A percentile compares a stretch with the other conserved stretches of the same genome.
These are phyloP conservation scores for Drosophila navojoa DNA, from an alignment of 1,140 invertebrate genomes.

Conservation along the genomic window DNA sequence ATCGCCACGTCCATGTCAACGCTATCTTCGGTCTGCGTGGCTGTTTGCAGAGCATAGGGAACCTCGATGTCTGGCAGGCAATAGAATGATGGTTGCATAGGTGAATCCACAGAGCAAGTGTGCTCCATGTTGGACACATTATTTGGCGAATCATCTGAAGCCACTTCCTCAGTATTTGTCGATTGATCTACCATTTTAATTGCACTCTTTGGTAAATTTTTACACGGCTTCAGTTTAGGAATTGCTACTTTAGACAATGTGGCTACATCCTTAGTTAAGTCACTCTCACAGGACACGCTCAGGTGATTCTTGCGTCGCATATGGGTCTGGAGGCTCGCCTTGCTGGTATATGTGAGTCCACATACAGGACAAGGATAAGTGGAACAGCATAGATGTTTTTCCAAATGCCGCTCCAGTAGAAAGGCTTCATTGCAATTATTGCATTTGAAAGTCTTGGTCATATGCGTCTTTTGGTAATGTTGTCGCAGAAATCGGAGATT, in stretches of 20 bases:
- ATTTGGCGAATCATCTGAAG: neutral
- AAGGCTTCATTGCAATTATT: conserved; percentile 86
- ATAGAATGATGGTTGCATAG: conserved; percentile 24
- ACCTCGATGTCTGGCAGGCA: conserved; percentile 41
- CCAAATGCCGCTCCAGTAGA: conserved; percentile 85
- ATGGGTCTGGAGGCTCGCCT: conserved; percentile 58
- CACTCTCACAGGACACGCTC: neutral
- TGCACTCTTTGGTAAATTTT: conserved; percentile 29
- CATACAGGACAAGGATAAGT: conserved; percentile 81
- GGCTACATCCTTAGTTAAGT: neutral
- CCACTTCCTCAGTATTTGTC: neutral
- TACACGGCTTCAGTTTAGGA: conserved; percentile 29
- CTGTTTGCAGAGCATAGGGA: conserved; percentile 25
- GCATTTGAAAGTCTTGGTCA: conserved; percentile 85
- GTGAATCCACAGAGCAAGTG: neutral
- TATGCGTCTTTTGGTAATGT: conserved; percentile 88
- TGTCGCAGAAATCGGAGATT: conserved; percentile 83
- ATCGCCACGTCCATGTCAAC: neutral
- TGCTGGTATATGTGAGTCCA: conserved; percentile 58
- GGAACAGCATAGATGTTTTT: conserved; percentile 85
- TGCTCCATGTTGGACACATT: neutral
- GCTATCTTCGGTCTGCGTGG: conserved; percentile 9
- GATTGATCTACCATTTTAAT: neutral
- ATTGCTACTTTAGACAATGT: conserved; percentile 42
- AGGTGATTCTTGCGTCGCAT: conserved; percentile 64